Conservation (phyloP, 2,888 invertebrate genomes). For the Tachina fera region DNA sequence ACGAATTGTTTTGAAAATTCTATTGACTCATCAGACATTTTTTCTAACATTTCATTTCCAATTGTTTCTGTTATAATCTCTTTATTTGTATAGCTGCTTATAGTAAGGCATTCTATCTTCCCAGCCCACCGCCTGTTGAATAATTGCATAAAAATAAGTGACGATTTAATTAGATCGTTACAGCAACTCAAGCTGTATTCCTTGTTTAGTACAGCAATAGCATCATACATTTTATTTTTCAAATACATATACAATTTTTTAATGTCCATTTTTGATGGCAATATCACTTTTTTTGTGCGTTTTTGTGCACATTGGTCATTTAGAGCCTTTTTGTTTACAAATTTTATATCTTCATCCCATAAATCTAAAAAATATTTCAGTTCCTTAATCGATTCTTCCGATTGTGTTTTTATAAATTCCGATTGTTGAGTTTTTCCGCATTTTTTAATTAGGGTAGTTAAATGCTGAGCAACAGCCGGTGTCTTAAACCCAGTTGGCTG, state of each 20-base stretch:
- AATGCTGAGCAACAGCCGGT: slow-evolving; percentile 36
- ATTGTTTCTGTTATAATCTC: background rate
- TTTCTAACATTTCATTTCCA: background rate
- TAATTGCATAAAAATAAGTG: slow-evolving; percentile 30
- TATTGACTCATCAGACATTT: background rate
- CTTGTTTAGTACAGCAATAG: background rate
- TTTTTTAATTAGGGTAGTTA: slow-evolving; percentile 15
- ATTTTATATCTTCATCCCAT: slow-evolving; percentile 17
- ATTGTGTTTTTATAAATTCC: background rate
- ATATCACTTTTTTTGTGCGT: background rate
- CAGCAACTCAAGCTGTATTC: background rate
- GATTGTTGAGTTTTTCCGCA: background rate
- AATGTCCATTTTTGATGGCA: background rate
- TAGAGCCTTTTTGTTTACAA: slow-evolving; percentile 36
- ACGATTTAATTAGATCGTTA: background rate
- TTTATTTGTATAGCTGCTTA: background rate
- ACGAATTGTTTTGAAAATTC: slow-evolving; percentile 11
- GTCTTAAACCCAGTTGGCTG: slow-evolving; percentile 33
- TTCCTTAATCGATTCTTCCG: background rate
- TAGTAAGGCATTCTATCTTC: background rate
- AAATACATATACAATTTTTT: background rate
- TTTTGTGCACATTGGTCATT: slow-evolving; percentile 26
- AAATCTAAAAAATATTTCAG: slow-evolving; percentile 15
- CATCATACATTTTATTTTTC: background rate
- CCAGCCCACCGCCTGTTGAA: slow-evolving; percentile 31